Conservation (phyloP, 2,888 invertebrate genomes). For the Spodoptera littoralis region DNA sequence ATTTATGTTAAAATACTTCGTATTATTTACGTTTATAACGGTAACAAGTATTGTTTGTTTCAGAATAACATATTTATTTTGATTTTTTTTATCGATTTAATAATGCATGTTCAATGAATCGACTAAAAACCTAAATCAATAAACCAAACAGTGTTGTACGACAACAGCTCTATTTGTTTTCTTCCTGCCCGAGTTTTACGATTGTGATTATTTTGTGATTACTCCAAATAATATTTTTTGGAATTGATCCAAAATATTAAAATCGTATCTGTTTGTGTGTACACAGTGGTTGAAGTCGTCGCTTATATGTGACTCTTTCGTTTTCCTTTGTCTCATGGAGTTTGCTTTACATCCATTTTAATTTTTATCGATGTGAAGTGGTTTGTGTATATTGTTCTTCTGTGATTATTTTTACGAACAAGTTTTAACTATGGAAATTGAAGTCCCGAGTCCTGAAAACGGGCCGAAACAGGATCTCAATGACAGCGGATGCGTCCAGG, state of each 20-base stretch:
- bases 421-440: conserved; percentile 66
- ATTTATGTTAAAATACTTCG: too few relatives aligned
- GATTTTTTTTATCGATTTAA: too few relatives aligned
- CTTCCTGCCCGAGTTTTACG: conserved; percentile 33
- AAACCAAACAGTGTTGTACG: neutral
- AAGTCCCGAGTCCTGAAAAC: conserved; percentile 62
- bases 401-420: conserved; percentile 24
- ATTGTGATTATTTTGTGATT: conserved; percentile 29
- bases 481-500: conserved; percentile 60
- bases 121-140: conserved; percentile 42
- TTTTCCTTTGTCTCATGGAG: conserved; percentile 48
- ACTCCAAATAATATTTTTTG: conserved; percentile 38
- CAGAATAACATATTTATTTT: too few relatives aligned
- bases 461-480: conserved; percentile 64
- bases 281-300: conserved; percentile 22
- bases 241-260: conserved; percentile 52
- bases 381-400: conserved; percentile 13
- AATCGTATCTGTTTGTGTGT: conserved; percentile 44
- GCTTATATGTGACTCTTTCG: conserved; percentile 32
- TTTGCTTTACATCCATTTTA: conserved; percentile 12
- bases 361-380: conserved; percentile 41
- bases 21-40: too few relatives aligned
- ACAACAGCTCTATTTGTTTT: conserved; percentile 36
- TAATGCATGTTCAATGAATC: conserved; percentile 2
- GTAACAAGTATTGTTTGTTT: too few relatives aligned